Percentiles rank a stretch among this genome's conserved stretches.
phyloP scores from a whole-genome alignment of 2,113 vertebrate species.

The Lathamus discolor region DNA sequence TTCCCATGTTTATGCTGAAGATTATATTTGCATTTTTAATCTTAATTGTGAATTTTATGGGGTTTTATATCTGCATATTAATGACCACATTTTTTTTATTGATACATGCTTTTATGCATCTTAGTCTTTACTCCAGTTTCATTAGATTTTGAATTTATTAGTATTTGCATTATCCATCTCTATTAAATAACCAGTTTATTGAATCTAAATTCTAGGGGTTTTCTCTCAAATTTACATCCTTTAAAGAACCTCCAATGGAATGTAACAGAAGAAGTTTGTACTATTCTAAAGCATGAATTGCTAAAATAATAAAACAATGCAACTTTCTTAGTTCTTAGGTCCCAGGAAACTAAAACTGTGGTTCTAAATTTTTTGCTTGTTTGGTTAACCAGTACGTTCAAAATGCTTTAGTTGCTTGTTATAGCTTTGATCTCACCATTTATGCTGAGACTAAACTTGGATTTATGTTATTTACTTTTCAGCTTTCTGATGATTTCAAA shows the following conservation, averaged over 20 bases:
- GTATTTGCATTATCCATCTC: not conserved
- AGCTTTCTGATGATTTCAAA: not conserved
- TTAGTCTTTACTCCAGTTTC: not conserved
- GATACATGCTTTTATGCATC: not conserved
- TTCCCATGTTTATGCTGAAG: not conserved
- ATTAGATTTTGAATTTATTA: not conserved
- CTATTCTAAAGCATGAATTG: not conserved
- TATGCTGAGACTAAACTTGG: not conserved
- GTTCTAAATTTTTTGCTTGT: not conserved
- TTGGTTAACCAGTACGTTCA: not conserved
- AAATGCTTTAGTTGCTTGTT: not conserved
- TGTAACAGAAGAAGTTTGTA: not conserved
- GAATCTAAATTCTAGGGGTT: not conserved
- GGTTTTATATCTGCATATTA: not conserved
- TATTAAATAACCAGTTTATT: not conserved
- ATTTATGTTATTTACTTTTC: not conserved
- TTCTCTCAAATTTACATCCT: not conserved
- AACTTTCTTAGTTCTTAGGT: not conserved
- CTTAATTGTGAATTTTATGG: not conserved
- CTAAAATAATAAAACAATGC: not conserved
- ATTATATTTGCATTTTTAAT: not conserved
- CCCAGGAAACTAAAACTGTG: not conserved
- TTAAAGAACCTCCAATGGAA: not conserved
- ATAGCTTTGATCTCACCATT: not conserved
- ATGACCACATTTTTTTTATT: not conserved